phyloP scores from a whole-genome alignment of 2,888 invertebrate species.

The Chesias legatella region DNA sequence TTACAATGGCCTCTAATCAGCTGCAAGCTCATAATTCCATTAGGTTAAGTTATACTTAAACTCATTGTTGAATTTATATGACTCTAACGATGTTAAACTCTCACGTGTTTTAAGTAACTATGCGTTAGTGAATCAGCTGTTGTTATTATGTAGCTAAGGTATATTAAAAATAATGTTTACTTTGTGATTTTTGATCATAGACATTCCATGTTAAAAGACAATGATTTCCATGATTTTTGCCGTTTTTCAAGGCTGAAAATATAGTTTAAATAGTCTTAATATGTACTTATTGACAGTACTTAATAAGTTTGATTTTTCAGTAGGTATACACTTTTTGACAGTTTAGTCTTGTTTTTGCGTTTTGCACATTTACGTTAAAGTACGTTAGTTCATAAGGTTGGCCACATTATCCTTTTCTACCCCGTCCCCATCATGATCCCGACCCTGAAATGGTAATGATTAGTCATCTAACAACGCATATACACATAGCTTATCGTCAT shows the following conservation, averaged over 20 bases:
- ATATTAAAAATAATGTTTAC: conserved; percentile 24
- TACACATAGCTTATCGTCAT: conserved; percentile 55
- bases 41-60: conserved; percentile 32
- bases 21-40: conserved; percentile 39
- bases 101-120: conserved; percentile 35
- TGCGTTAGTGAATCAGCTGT: conserved; percentile 39
- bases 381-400: conserved; percentile 19
- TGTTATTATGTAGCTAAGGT: conserved; percentile 45
- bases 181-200: conserved; percentile 65
- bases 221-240: conserved; percentile 54
- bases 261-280: conserved; percentile 50
- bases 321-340: conserved; percentile 60
- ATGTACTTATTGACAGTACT: conserved; percentile 45
- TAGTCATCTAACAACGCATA: conserved; percentile 50
- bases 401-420: conserved; percentile 22
- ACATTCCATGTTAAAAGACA: conserved; percentile 73
- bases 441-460: conserved; percentile 9
- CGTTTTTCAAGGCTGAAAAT: conserved; percentile 59
- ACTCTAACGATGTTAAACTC: conserved; percentile 68
- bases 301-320: conserved; percentile 49
- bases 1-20: conserved; percentile 24
- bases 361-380: conserved; percentile 32
- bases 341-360: conserved; percentile 48
- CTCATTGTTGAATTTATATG: conserved; percentile 46
- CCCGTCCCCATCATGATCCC: conserved; percentile 23